Conservation (phyloP, 2,797 vertebrate genomes). For the Cetoscarus ocellatus region DNA sequence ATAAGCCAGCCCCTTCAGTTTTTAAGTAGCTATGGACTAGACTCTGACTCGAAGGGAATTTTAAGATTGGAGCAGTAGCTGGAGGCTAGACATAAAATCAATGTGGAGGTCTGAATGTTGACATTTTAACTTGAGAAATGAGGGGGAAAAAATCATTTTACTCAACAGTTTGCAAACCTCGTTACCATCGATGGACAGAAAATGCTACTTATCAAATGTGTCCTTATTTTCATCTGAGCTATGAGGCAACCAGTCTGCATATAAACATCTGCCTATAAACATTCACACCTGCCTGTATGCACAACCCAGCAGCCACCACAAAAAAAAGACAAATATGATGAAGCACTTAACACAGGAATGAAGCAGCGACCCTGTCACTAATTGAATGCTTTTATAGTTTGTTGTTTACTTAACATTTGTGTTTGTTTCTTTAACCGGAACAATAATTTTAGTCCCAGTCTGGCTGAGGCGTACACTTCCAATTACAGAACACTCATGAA, state of each 20-base stretch:
- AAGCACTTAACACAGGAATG: constrained; percentile 2
- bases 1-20: constrained; percentile 19
- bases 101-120: constrained; percentile 19
- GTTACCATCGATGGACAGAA: not conserved
- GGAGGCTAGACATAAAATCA: constrained; percentile 20
- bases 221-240: not conserved
- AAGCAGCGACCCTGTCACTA: not conserved
- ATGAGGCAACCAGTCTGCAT: not conserved
- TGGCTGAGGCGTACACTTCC: not conserved
- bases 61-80: constrained; percentile 33
- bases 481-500: not conserved
- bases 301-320: not conserved
- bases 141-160: constrained; percentile 1
- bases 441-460: not conserved
- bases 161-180: not conserved
- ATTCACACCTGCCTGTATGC: not conserved
- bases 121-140: constrained; percentile 12
- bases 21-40: not conserved
- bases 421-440: not conserved
- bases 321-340: not conserved
- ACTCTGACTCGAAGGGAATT: constrained; percentile 23
- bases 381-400: not conserved
- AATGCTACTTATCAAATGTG: not conserved
- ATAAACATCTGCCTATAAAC: not conserved
- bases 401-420: not conserved